Base-by-base conservation (phyloP, 1,140 invertebrate species). In the Yoshiicerus persimilis region DNA sequence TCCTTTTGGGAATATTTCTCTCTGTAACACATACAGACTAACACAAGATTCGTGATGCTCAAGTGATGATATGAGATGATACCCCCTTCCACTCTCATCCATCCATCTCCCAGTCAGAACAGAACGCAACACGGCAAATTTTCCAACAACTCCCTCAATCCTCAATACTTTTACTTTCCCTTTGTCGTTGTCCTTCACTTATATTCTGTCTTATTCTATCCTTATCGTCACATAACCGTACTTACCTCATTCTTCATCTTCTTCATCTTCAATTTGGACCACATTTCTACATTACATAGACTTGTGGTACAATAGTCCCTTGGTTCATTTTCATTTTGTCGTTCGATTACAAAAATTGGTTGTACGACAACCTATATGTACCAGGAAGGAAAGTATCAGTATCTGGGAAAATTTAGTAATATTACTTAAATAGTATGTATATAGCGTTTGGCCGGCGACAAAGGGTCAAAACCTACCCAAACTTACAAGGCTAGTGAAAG, bases 61-160 rank as follows among this genome's bases (percentile, higher is more conserved):
- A 84, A 84, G 80, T 84, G 83, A 56, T 62, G 83, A 85, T 85
- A 38, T 85, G 75, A 80, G 32, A 80, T 80, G 75, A 80, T 80
- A 80, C 75, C 75, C n/a, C 75, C 75, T 80, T 80, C 75, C 32
- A 80, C 75, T n/a, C 66, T 80, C 47, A 56, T 80, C 75, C 75
- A 80, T 38, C 20, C 75, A 27, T 30, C 64, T 25, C 16, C 13
- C 66, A 70, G 27, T 27, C 66, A 30, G 66, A 70, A 70, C 25
- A 30, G 27, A 30, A 32, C 66, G 30, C 6, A 30, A 32, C 66
- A 70, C 6, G 16, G 30, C 66, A 70, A 70, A 70, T 70, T 70
- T 70, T 70, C 66, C 30, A 30, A 70, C 25, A 70, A 70, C 11
- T 56, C n/a, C 47, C 47, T 56, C 47, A 41, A n/a, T n/a, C n/a